Evolutionary conservation across 1,140 invertebrate genomes (phyloP), one percentile per base, ranked within the genome.

Genomic region (Cherax quadricarinatus): DNA sequence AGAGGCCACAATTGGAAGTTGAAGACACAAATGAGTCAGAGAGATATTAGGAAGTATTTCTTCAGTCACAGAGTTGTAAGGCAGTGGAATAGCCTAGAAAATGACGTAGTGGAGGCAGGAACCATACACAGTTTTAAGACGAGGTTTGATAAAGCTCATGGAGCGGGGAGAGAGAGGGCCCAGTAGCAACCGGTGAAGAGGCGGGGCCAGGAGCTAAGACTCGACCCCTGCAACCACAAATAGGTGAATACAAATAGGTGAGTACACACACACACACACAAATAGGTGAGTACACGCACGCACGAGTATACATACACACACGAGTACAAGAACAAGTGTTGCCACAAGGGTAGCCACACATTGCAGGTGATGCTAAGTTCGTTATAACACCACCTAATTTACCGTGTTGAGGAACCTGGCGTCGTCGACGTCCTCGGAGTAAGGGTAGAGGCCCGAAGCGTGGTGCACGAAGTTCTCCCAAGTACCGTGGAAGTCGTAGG

Each of bases 401-500:
- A 89, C 96, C 57, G 94, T 93, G 93, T 96, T 96, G 87, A 95
- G 95, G 85, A 92, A 90, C 14, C 78, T 88, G 49, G 94, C 94
- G 86, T 60, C 78, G 78, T 49, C 90, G 78, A 49, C 57, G 41
- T 82, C 89, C 30, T 91, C 89, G 21, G 83, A 91, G 88, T 94
- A 92, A n/a, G 92, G 62, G 79, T 94, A 94, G 7, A 96, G 94
- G 49, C 95, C 95, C 12, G 95, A 93, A 81, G 96, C 95, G 91
- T 96, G 95, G 84, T 94, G 95, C 2, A 95, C 95, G 51, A 86
- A 86, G 73, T 89, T 93, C 14, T 95, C 95, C 91, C 95, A 94
- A 18, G 94, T 92, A 49, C 95, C 95, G 88, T 95, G 95, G 60
- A 95, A 93, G 93, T 96, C 96, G 88, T 96, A 96, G 4, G 95